Percentiles rank a stretch among this genome's conserved stretches.
These are phyloP conservation scores for Drosophila lacicola DNA, from an alignment of 2,888 invertebrate species.

Conservation along the genomic window DNA sequence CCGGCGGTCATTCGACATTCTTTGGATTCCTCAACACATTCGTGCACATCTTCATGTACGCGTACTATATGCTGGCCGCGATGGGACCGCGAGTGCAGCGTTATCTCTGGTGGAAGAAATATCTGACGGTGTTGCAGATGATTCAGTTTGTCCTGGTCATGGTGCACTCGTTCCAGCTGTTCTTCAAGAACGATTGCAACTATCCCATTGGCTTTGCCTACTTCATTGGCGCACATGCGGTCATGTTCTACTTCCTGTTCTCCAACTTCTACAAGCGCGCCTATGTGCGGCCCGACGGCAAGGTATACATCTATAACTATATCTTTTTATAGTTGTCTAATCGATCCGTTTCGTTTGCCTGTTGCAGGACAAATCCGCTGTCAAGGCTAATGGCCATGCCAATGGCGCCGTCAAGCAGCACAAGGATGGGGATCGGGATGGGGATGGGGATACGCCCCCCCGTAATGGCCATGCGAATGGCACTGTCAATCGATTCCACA, in stretches of 20 bases:
- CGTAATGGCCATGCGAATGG: slow-evolving; percentile 71
- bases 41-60: slow-evolving; percentile 97
- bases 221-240: slow-evolving; percentile 96
- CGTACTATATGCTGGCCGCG: slow-evolving; percentile 95
- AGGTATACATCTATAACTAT: slow-evolving; percentile 52
- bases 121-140: slow-evolving; percentile 96
- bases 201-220: slow-evolving; percentile 95
- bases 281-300: slow-evolving; percentile 86
- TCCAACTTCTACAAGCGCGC: slow-evolving; percentile 95
- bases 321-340: neutral
- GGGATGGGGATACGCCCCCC: slow-evolving; percentile 28
- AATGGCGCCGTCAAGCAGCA: slow-evolving; percentile 67
- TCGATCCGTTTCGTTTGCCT: too few species aligned
- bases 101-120: slow-evolving; percentile 98
- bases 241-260: slow-evolving; percentile 97
- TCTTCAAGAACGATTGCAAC: slow-evolving; percentile 93
- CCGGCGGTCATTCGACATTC: slow-evolving; percentile 96
- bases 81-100: slow-evolving; percentile 94
- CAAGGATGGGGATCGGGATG: slow-evolving; percentile 66
- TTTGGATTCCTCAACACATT: slow-evolving; percentile 97
- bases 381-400: slow-evolving; percentile 78
- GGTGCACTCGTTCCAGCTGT: slow-evolving; percentile 94
- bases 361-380: slow-evolving; percentile 71
- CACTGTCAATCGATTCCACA: slow-evolving; percentile 69
- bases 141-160: slow-evolving; percentile 95